Evolutionary conservation across 2,888 invertebrate species (phyloP), one percentile per base, ranked within the genome.

Genomic region (Lampropteryx suffumata): DNA sequence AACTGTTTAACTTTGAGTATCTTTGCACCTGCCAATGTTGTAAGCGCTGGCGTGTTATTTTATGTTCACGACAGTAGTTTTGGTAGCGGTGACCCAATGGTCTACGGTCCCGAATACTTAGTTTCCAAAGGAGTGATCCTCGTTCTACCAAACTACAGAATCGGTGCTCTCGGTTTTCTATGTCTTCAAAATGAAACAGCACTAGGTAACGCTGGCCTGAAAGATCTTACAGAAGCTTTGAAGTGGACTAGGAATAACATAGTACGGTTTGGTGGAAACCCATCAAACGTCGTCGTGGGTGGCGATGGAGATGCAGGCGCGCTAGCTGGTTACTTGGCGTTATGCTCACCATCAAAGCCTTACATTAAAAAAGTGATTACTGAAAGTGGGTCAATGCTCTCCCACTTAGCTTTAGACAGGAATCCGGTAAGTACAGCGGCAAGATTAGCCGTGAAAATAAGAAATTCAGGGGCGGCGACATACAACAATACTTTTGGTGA

Each of bases 1-100:
- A 71, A 84, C 29, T 90, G 90, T 52, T 65, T 90, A n/a, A 85
- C 84, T 9, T 59, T 89, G 11, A 89, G 81, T 55, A 72, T 90
- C 10, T 89, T 86, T 53, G 69, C 70, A 17, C 79, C 79, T 14
- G 40, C 28, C 8, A 46, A 55, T 3, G 61, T 64, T 5, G 29
- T 54, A 12, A 69, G 72, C 32, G 72, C 71, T 7, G 71, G 73
- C 41, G 82, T 87, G 0, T 66, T 87, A 1, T 82, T 87, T 40
- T 76, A 86, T 46, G 82, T 91, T 32, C 86, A 91, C 52, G 86
- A 78, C 41, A 82, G 86, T 17, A 70, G 76, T 32, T 85, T 81
- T 35, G 57, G 57, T 9, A 82, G 84, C 39, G 86, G 82, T 1
- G 65, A 84, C 43, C 84, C 84, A 1, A 51, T 57, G 1, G 61